Evolutionary conservation across 2,797 vertebrate genomes (phyloP).

Genomic region (Peromyscus aztecus): DNA sequence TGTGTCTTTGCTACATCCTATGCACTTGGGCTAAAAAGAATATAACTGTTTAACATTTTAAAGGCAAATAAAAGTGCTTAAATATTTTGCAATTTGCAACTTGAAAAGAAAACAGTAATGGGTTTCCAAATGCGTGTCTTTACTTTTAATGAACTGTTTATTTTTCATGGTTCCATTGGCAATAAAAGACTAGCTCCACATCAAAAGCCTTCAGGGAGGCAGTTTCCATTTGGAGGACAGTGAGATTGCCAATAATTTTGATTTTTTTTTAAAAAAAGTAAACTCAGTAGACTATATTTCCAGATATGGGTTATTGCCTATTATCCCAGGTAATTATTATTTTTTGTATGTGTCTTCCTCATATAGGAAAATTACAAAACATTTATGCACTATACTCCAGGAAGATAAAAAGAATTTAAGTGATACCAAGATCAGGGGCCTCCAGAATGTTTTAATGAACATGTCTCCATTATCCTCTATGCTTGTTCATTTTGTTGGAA

Average conservation of each 20-base stretch:
- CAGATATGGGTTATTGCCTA: conserved; percentile 67
- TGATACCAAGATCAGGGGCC: conserved; percentile 71
- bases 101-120: conserved; percentile 82
- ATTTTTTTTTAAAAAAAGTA: conserved; percentile 66
- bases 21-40: conserved; percentile 67
- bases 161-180: conserved; percentile 81
- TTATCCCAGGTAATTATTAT: conserved; percentile 78
- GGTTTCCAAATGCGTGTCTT: conserved; percentile 79
- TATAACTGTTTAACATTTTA: conserved; percentile 80
- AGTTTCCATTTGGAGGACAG: conserved; percentile 77
- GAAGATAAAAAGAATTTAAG: conserved; percentile 69
- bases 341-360: conserved; percentile 45
- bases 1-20: conserved; percentile 23
- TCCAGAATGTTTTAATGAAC: conserved; percentile 80
- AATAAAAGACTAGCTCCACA: conserved; percentile 79
- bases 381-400: conserved; percentile 60
- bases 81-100: conserved; percentile 81
- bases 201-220: conserved; percentile 79
- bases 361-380: conserved; percentile 72
- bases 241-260: conserved; percentile 76
- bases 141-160: conserved; percentile 84
- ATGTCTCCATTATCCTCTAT: conserved; percentile 78
- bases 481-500: conserved; percentile 81
- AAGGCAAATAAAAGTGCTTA: conserved; percentile 76
- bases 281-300: conserved; percentile 68